Evolutionary conservation across 2,113 vertebrate genomes (phyloP).

Genomic region (Conger conger): DNA sequence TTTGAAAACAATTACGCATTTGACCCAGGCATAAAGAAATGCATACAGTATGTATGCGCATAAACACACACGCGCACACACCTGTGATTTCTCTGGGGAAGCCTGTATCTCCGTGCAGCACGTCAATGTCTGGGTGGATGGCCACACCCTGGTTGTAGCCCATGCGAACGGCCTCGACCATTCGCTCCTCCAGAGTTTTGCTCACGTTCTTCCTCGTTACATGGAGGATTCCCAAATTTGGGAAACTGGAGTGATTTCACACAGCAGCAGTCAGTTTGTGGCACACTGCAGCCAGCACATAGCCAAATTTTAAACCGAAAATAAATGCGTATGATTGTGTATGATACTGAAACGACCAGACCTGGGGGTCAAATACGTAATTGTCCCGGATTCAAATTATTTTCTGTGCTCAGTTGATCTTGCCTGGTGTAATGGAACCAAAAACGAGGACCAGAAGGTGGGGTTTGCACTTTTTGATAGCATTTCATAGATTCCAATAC

Average conservation of each 20-base stretch:
- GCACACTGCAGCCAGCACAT: background rate
- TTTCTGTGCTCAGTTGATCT: too few species aligned
- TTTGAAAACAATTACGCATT: too few species aligned
- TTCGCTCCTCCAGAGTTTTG: conserved; percentile 89
- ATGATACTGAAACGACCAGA: too few species aligned
- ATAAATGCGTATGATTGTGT: too few species aligned
- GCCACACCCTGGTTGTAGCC: conserved; percentile 84
- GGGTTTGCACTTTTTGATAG: too few species aligned
- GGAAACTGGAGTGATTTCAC: conserved; percentile 71
- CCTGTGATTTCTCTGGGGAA: conserved; percentile 83
- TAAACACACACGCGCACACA: conserved; percentile 46
- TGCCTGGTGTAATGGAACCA: too few species aligned
- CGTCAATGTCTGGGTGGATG: conserved; percentile 83
- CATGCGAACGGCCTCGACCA: conserved; percentile 84
- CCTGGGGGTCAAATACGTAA: too few species aligned
- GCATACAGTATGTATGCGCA: too few species aligned
- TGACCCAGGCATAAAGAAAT: background rate
- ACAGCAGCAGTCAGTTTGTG: background rate
- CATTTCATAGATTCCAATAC: too few species aligned
- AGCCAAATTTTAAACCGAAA: too few species aligned
- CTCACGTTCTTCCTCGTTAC: conserved; percentile 97
- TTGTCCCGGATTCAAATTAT: too few species aligned
- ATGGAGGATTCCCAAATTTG: conserved; percentile 94
- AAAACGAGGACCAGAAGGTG: too few species aligned
- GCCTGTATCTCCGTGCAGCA: conserved; percentile 77